phyloP scores from a whole-genome alignment of 1,140 invertebrate species.

The Asbolus verrucosus region DNA sequence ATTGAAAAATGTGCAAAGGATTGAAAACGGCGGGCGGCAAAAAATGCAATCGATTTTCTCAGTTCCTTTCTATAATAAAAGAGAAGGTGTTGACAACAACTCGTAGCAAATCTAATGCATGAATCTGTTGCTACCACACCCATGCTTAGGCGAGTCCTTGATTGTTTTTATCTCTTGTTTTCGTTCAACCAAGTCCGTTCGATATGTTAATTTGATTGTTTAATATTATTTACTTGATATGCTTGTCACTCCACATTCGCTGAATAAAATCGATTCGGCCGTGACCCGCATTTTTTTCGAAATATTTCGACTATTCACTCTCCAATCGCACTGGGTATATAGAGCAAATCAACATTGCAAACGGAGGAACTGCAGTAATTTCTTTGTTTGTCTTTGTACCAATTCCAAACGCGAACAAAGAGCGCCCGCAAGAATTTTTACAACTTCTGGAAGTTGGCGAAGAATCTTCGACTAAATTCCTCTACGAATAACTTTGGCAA shows the following conservation, averaged over 20 bases:
- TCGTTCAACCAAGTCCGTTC: conserved; percentile 44
- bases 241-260: conserved; percentile 45
- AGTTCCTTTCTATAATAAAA: conserved; percentile 37
- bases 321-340: background rate
- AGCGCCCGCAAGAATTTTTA: conserved; percentile 3
- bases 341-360: background rate
- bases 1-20: background rate
- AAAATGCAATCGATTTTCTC: conserved; percentile 23
- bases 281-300: conserved; percentile 43
- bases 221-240: conserved; percentile 44
- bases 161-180: conserved; percentile 43
- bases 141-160: conserved; percentile 36
- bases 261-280: conserved; percentile 45
- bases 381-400: background rate
- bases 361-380: background rate
- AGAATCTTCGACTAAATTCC: conserved; percentile 1
- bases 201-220: conserved; percentile 46
- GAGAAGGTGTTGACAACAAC: conserved; percentile 36
- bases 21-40: conserved; percentile 1
- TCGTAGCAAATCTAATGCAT: conserved; percentile 37
- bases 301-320: conserved; percentile 35
- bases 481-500: conserved; percentile 13
- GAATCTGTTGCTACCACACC: conserved; percentile 36
- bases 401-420: background rate
- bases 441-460: background rate